Conservation (phyloP, 2,888 invertebrate genomes). For the Dendrolimus pini region DNA sequence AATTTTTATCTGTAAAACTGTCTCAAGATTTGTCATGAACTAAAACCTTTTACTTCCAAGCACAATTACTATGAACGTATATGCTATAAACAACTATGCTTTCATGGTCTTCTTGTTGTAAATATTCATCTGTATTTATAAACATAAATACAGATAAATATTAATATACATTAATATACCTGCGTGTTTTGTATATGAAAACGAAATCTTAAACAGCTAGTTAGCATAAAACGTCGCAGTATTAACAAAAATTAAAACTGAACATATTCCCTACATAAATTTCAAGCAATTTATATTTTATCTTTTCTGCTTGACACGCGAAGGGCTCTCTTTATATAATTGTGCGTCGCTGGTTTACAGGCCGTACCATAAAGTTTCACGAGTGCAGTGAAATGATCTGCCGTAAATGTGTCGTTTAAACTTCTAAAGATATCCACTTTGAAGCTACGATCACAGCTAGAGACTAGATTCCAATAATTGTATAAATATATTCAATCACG, state of each 20-base stretch:
- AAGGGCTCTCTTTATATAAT: not conserved
- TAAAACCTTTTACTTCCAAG: no score
- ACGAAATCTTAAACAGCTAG: slow-evolving; percentile 12
- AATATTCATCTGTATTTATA: no score
- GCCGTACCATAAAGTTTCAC: slow-evolving; percentile 35
- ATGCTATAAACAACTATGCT: no score
- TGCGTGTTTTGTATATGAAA: slow-evolving; percentile 7
- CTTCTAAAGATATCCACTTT: slow-evolving; percentile 50
- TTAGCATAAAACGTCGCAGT: not conserved
- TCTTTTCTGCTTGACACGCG: not conserved
- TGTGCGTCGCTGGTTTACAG: slow-evolving; percentile 21
- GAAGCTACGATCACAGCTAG: slow-evolving; percentile 40
- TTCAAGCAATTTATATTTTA: not conserved
- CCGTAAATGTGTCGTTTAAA: slow-evolving; percentile 52
- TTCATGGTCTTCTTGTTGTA: no score
- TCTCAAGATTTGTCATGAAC: no score
- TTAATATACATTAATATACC: no score
- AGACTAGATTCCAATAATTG: slow-evolving; percentile 31
- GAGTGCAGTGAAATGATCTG: slow-evolving; percentile 53
- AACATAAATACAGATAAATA: no score
- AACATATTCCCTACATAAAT: not conserved
- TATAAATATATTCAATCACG: slow-evolving; percentile 29
- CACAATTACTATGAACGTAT: no score
- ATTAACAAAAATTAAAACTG: not conserved
- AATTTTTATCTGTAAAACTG: no score